phyloP scores from a whole-genome alignment of 2,113 vertebrate species.

The Polypterus bichir region DNA sequence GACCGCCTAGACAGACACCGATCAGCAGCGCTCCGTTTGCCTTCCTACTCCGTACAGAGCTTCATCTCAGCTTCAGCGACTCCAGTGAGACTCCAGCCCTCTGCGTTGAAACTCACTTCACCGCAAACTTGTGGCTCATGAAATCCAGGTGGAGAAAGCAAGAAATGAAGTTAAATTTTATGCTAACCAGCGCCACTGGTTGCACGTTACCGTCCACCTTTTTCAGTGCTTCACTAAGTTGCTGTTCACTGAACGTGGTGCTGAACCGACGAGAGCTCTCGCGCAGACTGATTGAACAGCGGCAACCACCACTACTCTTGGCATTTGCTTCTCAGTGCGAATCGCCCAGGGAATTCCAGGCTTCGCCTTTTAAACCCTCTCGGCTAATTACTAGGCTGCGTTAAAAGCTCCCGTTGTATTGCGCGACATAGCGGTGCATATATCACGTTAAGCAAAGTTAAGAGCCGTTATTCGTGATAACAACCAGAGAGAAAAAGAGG shows the following conservation, averaged over 20 bases:
- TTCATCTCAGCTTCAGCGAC: slow-evolving; percentile 19
- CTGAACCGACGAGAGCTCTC: slow-evolving; percentile 9
- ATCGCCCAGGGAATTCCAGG: slow-evolving; percentile 4
- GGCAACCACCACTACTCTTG: slow-evolving; percentile 1
- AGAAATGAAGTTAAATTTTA: background rate
- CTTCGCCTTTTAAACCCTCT: slow-evolving; percentile 4
- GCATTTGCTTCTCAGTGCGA: slow-evolving; percentile 3
- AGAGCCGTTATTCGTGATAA: too few species aligned
- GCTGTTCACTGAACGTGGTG: slow-evolving; percentile 3
- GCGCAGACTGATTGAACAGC: slow-evolving; percentile 7
- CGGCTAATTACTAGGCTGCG: slow-evolving; percentile 7
- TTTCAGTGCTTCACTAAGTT: background rate
- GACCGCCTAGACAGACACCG: slow-evolving; percentile 6
- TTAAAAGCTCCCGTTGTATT: background rate
- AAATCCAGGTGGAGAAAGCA: background rate
- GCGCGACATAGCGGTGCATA: background rate
- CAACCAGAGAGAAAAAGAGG: too few species aligned
- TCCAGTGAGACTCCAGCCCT: slow-evolving; percentile 2
- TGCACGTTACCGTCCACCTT: slow-evolving; percentile 9
- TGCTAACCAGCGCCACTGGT: slow-evolving; percentile 11
- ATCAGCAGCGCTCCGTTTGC: slow-evolving; percentile 19
- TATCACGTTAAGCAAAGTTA: too few species aligned
- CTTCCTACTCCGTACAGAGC: slow-evolving; percentile 31
- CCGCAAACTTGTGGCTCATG: slow-evolving; percentile 6
- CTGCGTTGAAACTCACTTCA: slow-evolving; percentile 20